Evolutionary conservation across 2,113 vertebrate species (phyloP).

Genomic region (Sturnira hondurensis): DNA sequence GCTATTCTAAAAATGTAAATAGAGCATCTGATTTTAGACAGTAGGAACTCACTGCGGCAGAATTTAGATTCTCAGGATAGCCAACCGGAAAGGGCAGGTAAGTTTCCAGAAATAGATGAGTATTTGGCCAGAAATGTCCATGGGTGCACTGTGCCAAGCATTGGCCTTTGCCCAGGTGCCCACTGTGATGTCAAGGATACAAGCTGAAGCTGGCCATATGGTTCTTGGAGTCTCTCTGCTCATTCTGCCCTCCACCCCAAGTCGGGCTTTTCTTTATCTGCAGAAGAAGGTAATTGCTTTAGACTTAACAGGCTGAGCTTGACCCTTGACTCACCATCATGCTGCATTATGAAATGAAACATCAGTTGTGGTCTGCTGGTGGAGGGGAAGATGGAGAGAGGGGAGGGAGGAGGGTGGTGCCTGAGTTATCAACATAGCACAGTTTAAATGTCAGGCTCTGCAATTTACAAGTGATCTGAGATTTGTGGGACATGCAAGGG

Average conservation of each 20-base stretch:
- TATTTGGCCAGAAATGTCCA: neutral
- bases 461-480: slow-evolving; percentile 49
- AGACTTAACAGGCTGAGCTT: neutral
- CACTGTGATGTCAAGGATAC: neutral
- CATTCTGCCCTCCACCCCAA: neutral
- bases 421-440: neutral
- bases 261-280: neutral
- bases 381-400: accelerated
- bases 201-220: slow-evolving; percentile 10
- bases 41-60: neutral
- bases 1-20: neutral
- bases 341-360: neutral
- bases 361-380: neutral
- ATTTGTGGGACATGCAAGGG: neutral
- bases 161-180: slow-evolving; percentile 10
- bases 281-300: slow-evolving; percentile 38
- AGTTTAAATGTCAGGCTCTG: slow-evolving; percentile 44
- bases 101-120: slow-evolving; percentile 24
- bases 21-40: neutral
- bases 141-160: neutral
- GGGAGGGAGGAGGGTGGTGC: neutral
- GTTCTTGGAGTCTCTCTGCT: neutral
- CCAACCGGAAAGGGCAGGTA: neutral
- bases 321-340: neutral
- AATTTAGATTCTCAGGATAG: neutral